phyloP scores from a whole-genome alignment of 37 sponge, comb jelly and placozoan genomes.

The Crambe crambe region DNA sequence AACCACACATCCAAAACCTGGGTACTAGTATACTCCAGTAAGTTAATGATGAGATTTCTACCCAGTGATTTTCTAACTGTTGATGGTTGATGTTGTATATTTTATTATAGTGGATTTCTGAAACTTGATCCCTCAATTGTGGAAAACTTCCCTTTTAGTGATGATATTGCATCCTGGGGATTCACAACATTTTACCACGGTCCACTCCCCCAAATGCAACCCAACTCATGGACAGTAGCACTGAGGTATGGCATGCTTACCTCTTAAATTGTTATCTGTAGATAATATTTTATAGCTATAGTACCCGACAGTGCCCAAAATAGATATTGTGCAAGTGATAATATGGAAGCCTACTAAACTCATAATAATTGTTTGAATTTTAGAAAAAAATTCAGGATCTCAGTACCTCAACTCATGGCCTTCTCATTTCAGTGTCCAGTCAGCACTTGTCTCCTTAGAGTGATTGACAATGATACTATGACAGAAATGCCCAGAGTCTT shows the following conservation, averaged over 20 bases:
- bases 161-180: constrained; percentile 50
- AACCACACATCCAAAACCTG: constrained; percentile 9
- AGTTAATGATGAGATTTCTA: not conserved
- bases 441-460: constrained; percentile 51
- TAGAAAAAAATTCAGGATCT: constrained; percentile 34
- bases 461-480: constrained; percentile 86
- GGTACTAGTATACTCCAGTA: constrained; percentile 22
- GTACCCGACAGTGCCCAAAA: too few relatives aligned
- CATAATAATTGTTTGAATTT: too few relatives aligned
- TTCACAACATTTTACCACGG: constrained; percentile 56
- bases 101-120: constrained; percentile 12
- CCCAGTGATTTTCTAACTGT: too few relatives aligned
- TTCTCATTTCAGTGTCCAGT: constrained; percentile 33
- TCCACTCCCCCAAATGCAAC: constrained; percentile 29
- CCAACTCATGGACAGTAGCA: constrained; percentile 76
- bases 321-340: too few relatives aligned
- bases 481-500: constrained; percentile 75
- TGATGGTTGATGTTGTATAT: too few relatives aligned
- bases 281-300: too few relatives aligned
- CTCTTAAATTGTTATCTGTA: too few relatives aligned
- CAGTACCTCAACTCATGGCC: constrained; percentile 26
- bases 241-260: too few relatives aligned
- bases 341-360: too few relatives aligned
- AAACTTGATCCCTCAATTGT: constrained; percentile 44
- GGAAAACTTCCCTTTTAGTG: constrained; percentile 61